phyloP scores from a whole-genome alignment of 2,113 vertebrate genomes.

The Bos taurus region DNA sequence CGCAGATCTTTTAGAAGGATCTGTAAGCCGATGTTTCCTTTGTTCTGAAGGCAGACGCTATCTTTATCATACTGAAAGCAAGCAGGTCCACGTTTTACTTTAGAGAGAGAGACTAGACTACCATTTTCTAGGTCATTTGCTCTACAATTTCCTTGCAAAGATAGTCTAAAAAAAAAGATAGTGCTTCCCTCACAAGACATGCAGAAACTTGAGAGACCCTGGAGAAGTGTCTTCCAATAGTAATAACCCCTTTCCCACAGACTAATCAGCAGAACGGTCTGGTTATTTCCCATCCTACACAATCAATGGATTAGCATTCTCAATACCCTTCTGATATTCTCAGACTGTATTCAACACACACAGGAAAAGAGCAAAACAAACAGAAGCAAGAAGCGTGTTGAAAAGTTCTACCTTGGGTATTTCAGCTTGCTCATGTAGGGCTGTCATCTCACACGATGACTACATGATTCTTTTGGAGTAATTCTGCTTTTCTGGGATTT shows the following conservation, averaged over 20 bases:
- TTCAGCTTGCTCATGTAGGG: accelerated
- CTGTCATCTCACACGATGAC: not conserved
- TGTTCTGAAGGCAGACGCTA: not conserved
- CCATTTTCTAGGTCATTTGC: not conserved
- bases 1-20: accelerated
- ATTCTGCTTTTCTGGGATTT: not conserved
- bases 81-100: not conserved
- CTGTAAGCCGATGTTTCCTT: not conserved
- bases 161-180: not conserved
- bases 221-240: not conserved
- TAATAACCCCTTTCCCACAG: not conserved
- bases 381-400: not conserved
- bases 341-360: not conserved
- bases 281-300: no score
- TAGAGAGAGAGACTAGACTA: not conserved
- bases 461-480: not conserved
- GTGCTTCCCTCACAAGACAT: not conserved
- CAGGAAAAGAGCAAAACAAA: not conserved
- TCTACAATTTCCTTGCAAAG: not conserved
- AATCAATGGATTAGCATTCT: not conserved
- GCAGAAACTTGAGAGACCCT: accelerated
- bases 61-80: not conserved
- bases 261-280: no score
- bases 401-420: not conserved
- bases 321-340: not conserved